Evolutionary conservation across 2,888 invertebrate genomes (phyloP), one percentile per base, ranked within the genome.

Genomic region (Drosophila conformis): DNA sequence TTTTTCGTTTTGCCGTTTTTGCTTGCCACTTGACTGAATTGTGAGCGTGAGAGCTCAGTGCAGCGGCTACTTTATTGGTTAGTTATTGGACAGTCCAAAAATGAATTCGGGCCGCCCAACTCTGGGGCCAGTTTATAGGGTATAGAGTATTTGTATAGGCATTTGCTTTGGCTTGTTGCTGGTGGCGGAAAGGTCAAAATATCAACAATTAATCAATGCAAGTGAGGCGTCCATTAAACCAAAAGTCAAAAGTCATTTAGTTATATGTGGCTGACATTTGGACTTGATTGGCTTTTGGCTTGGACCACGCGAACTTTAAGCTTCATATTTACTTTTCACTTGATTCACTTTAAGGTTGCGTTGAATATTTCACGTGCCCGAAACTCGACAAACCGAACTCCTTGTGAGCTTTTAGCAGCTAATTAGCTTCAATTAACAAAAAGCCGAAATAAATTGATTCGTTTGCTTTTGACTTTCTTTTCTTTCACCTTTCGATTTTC

Each of bases 11-110:
- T 27, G 33, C 4, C 48, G 4, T 33, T 56, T 40, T 65, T 52
- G 63, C 67, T 80, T 83, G 83, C 83, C 89, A 90, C 87, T 87
- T 87, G 90, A 87, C 87, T 83, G 89, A 88, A 76, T 87, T 90
- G 83, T 66, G 76, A 70, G 73, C 68, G 63, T 8, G 46, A 59
- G 62, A 56, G 62, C 68, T 77, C 57, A 51, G 66, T 81, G 84
- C 84, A 70, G 46, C 51, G 58, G 42, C 65, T 62, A 38, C 69
- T 57, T 71, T 69, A 58, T 59, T 70, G 18, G 25, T 35, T 54
- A 25, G 61, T 68, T 68, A 58, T 68, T 69, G 58, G 56, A 10
- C 8, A 8, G 61, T 53, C 52, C 40, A 67, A 62, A 69, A 72
- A 71, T 80, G 75, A 83, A 72, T 72, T 73, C 66, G 74, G 61